Conservation (phyloP, 2,797 vertebrate species). For the Heliangelus exortis region DNA sequence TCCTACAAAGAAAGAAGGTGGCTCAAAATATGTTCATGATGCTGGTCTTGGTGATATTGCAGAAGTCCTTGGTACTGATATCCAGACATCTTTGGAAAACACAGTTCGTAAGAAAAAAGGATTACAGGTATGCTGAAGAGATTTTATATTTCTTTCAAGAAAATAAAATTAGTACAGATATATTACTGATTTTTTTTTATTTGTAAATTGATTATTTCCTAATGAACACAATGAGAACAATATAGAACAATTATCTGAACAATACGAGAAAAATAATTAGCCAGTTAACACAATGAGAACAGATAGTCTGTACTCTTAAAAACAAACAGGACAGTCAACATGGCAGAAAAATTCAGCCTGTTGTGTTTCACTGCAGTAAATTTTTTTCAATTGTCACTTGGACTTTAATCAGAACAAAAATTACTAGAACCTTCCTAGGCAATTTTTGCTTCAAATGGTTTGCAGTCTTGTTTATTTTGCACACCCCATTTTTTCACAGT, state of each 20-base stretch:
- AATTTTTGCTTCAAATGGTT: background rate
- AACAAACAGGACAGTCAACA: background rate
- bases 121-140: constrained; percentile 84
- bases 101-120: constrained; percentile 90
- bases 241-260: too few species aligned
- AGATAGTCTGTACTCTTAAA: background rate
- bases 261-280: background rate
- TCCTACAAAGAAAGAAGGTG: constrained; percentile 88
- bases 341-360: background rate
- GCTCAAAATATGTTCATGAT: constrained; percentile 87
- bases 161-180: background rate
- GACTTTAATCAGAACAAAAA: background rate
- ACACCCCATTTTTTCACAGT: background rate
- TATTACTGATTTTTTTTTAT: background rate
- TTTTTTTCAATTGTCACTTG: background rate
- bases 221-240: background rate
- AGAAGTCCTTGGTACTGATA: constrained; percentile 88
- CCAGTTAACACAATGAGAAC: background rate
- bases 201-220: background rate
- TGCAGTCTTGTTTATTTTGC: background rate
- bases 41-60: constrained; percentile 95
- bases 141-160: background rate
- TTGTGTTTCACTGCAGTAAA: background rate
- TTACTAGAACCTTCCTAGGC: background rate
- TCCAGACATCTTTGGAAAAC: constrained; percentile 86